These are phyloP conservation scores for Pimpla rufipes DNA, from an alignment of 2,888 invertebrate species.

Conservation along the genomic window DNA sequence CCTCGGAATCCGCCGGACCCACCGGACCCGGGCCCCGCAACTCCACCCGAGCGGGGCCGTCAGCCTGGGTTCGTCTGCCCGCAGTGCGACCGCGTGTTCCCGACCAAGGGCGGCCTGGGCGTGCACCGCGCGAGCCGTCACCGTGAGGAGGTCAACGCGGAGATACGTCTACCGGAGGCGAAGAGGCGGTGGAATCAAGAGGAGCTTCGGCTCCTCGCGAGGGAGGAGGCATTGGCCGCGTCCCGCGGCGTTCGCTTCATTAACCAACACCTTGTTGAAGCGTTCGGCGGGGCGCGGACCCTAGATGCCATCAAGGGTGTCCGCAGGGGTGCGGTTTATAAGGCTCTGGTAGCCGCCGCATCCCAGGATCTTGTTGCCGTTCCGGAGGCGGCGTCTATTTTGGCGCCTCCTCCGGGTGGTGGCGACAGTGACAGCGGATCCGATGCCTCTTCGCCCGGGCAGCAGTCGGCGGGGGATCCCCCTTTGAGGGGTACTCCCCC, in stretches of 20 bases:
- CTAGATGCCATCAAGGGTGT: not conserved
- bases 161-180: not conserved
- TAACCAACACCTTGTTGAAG: not conserved
- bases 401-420: not conserved
- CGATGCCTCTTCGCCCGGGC: not conserved
- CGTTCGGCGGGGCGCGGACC: not conserved
- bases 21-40: not conserved
- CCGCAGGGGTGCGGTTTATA: not conserved
- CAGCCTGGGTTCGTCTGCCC: not conserved
- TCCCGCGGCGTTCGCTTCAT: not conserved
- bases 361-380: slow-evolving; percentile 1
- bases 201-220: not conserved
- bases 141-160: slow-evolving; percentile 1
- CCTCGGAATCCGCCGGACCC: slow-evolving; percentile 1
- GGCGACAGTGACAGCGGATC: not conserved
- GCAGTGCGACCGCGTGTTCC: not conserved
- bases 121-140: not conserved
- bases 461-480: not conserved
- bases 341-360: slow-evolving; percentile 14
- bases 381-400: not conserved
- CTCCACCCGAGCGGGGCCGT: not conserved
- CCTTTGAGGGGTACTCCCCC: not conserved
- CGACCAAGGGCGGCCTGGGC: not conserved
- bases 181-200: not conserved
- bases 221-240: slow-evolving; percentile 7